Base-by-base conservation (phyloP, 1,140 invertebrate genomes). In the Leptinotarsa undecemlineata region DNA sequence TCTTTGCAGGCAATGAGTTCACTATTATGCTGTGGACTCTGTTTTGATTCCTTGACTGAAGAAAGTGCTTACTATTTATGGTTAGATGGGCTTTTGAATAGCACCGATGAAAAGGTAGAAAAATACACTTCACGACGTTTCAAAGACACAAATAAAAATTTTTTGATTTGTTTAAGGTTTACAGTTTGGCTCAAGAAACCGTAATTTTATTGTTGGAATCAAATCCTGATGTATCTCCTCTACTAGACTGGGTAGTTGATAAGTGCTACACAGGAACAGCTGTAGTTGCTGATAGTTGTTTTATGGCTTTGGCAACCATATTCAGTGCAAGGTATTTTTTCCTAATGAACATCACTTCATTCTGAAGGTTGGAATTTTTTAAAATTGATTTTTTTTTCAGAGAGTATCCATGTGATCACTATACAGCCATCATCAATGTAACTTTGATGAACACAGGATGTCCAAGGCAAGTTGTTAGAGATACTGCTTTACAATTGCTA, bases 321-420 rank as follows among this genome's bases (percentile, higher is more conserved):
- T 99, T 99, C 85, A 97, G 96, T 83, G 94, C 96, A 42, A 93
- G 94, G 96, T 97, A 85, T 88, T 87, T 72, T 64, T 64, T 17
- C 11, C 14, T 17, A 3, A 61, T 4, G 60, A 61, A n/a, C 1
- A 61, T 13, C 60, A 4, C 4, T 14, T 8, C 4, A 64, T 64
- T 64, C 4, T 64, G 62, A 57, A 57, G 51, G 33, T 42, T 42
- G 8, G 2, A 42, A 42, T 42, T 42, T 42, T 8, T 33, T 0
- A 33, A 57, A n/a, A 57, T 17, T 57, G 15, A 23, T 3, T 64
- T 64, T 64, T 64, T 64, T 84, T 86, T 75, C 85, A 96, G 97
- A 80, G 98, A 99, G 86, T 99, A 99, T 88, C 97, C 98, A 11
- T 99, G 98, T 87, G 98, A 99, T 85, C 96, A 98, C 87, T 97